Base-by-base conservation (phyloP, 2,888 invertebrate species). In the Molorchus minor region DNA sequence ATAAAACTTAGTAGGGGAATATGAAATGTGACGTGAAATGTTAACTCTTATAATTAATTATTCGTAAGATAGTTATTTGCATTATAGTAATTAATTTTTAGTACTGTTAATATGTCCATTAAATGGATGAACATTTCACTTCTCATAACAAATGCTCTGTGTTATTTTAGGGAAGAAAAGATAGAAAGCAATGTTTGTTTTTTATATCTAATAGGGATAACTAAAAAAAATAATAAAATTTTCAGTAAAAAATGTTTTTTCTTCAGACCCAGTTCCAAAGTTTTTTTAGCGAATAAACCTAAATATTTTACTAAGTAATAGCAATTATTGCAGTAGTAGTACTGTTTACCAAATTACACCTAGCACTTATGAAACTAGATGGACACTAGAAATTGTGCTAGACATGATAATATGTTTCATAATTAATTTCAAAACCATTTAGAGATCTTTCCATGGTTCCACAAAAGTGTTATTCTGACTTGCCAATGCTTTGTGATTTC, bases 171-270 rank as follows among this genome's bases (percentile, higher is more conserved):
- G 73, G 83, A 82, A 80, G 77, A 77, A 77, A 73, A 75, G 72
- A 75, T 76, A 75, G 71, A 68, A 81, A 81, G 81, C 83, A 82
- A 84, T 84, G 83, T 84, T 85, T 84, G 83, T 84, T 85, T 84
- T 85, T 85, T 85, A 74, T 85, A 85, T 84, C 84, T 84, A 81
- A 83, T 84, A 85, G 84, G 83, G 81, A 83, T 81, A 82, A 84
- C 83, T 82, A 75, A 75, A 74, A 72, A 73, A 72, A 69, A 49
- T 69, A 77, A 77, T 77, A 84, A 84, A 84, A 82, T 83, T 84
- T 84, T 82, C 79, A 82, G 81, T 82, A 82, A 82, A 69, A 58
- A 52, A 25, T 45, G 58, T 17, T 52, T 57, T 41, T 53, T 15
- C n/a, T 38, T n/a, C 8, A 25, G 4, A 25, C 8, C 25, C 3